Conservation (phyloP, 2,888 invertebrate species). For the Caenorhabditis plicata region DNA sequence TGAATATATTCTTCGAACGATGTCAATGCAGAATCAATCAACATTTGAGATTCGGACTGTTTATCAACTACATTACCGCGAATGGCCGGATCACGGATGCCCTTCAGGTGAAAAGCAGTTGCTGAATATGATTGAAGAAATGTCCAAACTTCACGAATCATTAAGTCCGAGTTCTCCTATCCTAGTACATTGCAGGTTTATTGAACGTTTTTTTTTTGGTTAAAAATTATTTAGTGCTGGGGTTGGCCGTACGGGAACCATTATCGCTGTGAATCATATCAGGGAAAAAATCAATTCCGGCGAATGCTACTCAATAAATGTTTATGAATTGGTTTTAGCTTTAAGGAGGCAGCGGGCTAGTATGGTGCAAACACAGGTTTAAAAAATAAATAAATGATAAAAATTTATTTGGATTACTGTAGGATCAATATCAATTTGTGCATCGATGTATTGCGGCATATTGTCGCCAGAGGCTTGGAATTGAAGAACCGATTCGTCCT, state of each 20-base stretch:
- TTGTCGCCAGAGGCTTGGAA: conserved; percentile 31
- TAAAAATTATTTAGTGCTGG: conserved; percentile 47
- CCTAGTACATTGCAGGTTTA: conserved; percentile 57
- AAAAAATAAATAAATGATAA: neutral
- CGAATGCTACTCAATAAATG: conserved; percentile 34
- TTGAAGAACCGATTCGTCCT: conserved; percentile 15
- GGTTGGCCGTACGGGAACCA: conserved; percentile 60
- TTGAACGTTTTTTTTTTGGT: neutral
- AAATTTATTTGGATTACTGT: conserved; percentile 3
- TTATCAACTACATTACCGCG: conserved; percentile 57
- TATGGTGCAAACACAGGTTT: conserved; percentile 59
- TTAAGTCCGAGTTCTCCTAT: conserved; percentile 32
- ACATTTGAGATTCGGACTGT: conserved; percentile 32
- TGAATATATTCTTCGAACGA: conserved; percentile 42
- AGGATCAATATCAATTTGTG: conserved; percentile 59
- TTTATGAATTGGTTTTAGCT: conserved; percentile 45
- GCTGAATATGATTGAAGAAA: conserved; percentile 54
- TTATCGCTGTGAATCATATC: conserved; percentile 56
- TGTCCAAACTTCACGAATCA: conserved; percentile 37
- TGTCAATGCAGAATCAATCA: conserved; percentile 39
- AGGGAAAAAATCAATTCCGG: conserved; percentile 42
- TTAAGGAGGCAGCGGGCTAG: conserved; percentile 53
- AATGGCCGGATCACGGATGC: conserved; percentile 63
- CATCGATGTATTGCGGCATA: conserved; percentile 54
- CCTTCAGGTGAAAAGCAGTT: conserved; percentile 53